These are phyloP conservation scores for Caenorhabditis inopinata DNA, from an alignment of 1,140 invertebrate genomes.

Conservation along the genomic window DNA sequence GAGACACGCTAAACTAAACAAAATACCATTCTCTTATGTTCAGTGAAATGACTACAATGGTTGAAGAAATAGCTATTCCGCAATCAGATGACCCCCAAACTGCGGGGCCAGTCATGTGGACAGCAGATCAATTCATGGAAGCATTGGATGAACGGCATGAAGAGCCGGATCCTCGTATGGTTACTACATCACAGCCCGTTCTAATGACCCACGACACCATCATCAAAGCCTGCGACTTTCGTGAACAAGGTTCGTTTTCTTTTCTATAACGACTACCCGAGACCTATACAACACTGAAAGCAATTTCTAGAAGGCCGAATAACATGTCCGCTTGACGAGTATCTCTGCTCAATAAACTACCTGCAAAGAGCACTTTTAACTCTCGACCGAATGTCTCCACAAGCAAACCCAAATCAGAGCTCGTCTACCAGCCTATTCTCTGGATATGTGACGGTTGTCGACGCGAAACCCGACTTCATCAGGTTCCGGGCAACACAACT, in stretches of 20 bases:
- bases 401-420: background rate
- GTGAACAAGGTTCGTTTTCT: background rate
- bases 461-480: background rate
- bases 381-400: background rate
- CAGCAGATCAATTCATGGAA: background rate
- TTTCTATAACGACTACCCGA: no score
- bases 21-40: background rate
- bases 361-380: background rate
- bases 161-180: background rate
- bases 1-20: no score
- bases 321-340: background rate
- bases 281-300: no score
- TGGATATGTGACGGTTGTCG: background rate
- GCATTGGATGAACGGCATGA: background rate
- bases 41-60: background rate
- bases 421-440: background rate
- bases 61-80: background rate
- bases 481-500: background rate
- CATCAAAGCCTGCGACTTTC: background rate
- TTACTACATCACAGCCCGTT: background rate
- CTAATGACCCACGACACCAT: background rate
- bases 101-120: background rate
- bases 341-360: background rate
- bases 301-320: background rate
- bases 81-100: background rate